Evolutionary conservation across 2,888 invertebrate genomes (phyloP), one percentile per base, ranked within the genome.

Genomic region (Ormyrus labotus): DNA sequence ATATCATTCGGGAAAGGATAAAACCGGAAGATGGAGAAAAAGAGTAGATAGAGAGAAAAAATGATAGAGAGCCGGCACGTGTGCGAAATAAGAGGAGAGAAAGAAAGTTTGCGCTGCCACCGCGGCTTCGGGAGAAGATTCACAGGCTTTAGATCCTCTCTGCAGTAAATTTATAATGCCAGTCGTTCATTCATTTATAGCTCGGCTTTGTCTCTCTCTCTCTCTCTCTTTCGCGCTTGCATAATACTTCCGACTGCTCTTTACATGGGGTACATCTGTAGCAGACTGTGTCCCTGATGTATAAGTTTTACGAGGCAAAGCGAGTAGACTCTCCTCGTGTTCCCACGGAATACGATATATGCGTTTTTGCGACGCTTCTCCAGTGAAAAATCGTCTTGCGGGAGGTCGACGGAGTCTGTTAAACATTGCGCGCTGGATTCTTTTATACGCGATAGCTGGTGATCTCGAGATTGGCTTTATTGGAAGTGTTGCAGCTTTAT

Each of bases 91-190:
- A n/a, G 45, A 55, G 10, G 11, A 55, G 55, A 47, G 47, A 65
- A 45, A 48, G 10, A 63, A 6, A 65, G 5, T 8, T 55, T 55
- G 10, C 34, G 45, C 9, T 5, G 2, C 10, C 9, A 58, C 48
- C 5, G 50, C 47, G 58, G 57, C 48, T 2, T 5, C 55, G 6
- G 3, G 48, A 50, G 63, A 9, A 13, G 47, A 72, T 72, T 72
- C 55, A 72, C 63, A 63, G 63, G 63, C 53, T 55, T 55, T 13
- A 64, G 63, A 63, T 63, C 11, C 13, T 8, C 67, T 7, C 34
- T 34, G n/a, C 57, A 34, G 34, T 64, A 57, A 63, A 77, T 77
- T 70, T 77, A 77, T 64, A 70, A 69, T 48, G 9, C 68, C 68
- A 7, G 45, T 8, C 53, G 64, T 58, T 58, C 73, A 2, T 11